phyloP scores from a whole-genome alignment of 2,888 invertebrate species.

The Aspidiotus rigidus region DNA sequence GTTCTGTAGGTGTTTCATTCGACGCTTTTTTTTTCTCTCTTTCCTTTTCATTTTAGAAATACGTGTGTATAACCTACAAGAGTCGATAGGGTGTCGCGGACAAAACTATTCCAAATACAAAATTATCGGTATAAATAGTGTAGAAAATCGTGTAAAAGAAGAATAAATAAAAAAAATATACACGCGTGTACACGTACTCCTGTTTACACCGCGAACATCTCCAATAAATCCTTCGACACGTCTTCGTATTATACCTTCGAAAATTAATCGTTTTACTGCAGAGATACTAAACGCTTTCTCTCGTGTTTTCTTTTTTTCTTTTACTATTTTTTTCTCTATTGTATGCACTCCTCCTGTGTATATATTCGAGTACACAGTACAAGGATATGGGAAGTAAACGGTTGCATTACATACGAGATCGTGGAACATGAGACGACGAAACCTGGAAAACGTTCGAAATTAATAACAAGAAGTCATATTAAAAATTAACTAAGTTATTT shows the following conservation, averaged over 20 bases:
- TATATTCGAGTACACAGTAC: neutral
- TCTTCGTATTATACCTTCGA: neutral
- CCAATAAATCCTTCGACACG: conserved; percentile 1
- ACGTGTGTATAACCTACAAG: too few species aligned
- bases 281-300: neutral
- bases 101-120: too few species aligned
- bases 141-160: too few species aligned
- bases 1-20: neutral
- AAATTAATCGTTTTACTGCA: neutral
- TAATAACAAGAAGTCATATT: conserved; percentile 4
- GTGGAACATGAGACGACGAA: too few species aligned
- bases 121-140: too few species aligned
- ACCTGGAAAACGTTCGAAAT: neutral
- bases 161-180: neutral
- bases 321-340: neutral
- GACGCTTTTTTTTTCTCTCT: too few species aligned
- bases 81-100: too few species aligned
- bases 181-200: neutral
- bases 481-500: neutral
- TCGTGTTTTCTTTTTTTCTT: neutral
- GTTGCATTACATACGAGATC: neutral
- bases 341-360: too few species aligned
- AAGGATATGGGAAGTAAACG: neutral
- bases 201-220: conserved; percentile 1
- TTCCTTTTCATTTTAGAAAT: too few species aligned